Conservation (phyloP, 2,113 vertebrate genomes). For the Chrysochloris asiatica region DNA sequence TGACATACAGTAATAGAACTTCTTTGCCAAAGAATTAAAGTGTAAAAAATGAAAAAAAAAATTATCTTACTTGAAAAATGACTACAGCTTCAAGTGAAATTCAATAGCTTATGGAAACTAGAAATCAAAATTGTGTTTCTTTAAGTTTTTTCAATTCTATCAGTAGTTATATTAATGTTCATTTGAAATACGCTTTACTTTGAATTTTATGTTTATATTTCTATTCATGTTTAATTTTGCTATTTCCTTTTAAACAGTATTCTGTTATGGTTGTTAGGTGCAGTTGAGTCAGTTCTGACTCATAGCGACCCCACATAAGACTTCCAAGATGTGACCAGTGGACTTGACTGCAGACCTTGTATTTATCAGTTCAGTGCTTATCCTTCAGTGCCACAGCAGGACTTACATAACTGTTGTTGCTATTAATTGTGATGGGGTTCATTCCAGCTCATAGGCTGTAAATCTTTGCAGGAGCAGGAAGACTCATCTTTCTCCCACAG, state of each 20-base stretch:
- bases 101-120: constrained; percentile 20
- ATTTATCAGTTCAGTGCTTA: no score
- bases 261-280: no score
- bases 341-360: no score
- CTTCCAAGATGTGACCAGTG: no score
- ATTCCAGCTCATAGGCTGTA: no score
- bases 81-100: constrained; percentile 69
- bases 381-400: no score
- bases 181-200: constrained; percentile 10
- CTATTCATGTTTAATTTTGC: background rate
- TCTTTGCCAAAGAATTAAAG: constrained; percentile 54
- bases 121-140: background rate
- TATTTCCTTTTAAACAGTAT: background rate
- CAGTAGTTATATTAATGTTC: background rate
- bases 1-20: constrained; percentile 65
- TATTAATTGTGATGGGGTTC: no score
- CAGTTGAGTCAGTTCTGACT: no score
- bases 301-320: no score
- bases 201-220: constrained; percentile 1
- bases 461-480: no score
- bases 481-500: no score
- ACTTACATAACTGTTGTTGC: no score
- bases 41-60: constrained; percentile 25
- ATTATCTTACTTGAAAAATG: constrained; percentile 71
- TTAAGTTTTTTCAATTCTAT: background rate